These are phyloP conservation scores for Ladona fulva DNA, from an alignment of 1,140 invertebrate genomes.

Conservation along the genomic window DNA sequence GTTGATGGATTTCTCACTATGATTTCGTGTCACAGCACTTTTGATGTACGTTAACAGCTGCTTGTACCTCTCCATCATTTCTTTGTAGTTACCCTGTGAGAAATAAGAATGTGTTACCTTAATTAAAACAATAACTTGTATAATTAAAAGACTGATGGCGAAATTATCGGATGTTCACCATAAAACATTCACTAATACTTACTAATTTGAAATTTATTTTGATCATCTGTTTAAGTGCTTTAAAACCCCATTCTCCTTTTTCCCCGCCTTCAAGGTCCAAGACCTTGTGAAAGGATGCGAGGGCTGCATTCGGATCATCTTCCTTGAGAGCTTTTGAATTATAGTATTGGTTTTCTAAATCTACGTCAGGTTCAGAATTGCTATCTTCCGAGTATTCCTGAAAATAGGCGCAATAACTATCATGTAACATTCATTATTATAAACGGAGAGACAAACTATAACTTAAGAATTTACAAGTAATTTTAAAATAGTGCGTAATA, in stretches of 20 bases:
- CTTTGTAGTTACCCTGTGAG: conserved; percentile 78
- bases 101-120: conserved; percentile 11
- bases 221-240: conserved; percentile 99
- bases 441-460: too few relatives aligned
- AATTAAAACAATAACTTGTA: neutral
- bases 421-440: too few relatives aligned
- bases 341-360: conserved; percentile 99
- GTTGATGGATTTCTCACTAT: conserved; percentile 99
- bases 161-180: neutral
- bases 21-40: conserved; percentile 97
- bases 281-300: conserved; percentile 94
- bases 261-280: conserved; percentile 92
- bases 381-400: conserved; percentile 93
- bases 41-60: conserved; percentile 96
- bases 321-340: conserved; percentile 98
- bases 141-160: too few relatives aligned
- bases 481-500: neutral
- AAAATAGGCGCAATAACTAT: too few relatives aligned
- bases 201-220: conserved; percentile 99
- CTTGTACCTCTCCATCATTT: conserved; percentile 97
- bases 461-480: neutral
- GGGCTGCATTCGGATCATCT: conserved; percentile 84
- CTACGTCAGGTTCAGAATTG: conserved; percentile 97
- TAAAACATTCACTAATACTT: conserved; percentile 28
- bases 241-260: conserved; percentile 99